These are phyloP conservation scores for Anadara kagoshimensis DNA, from an alignment of 1,140 invertebrate genomes.

Conservation along the genomic window DNA sequence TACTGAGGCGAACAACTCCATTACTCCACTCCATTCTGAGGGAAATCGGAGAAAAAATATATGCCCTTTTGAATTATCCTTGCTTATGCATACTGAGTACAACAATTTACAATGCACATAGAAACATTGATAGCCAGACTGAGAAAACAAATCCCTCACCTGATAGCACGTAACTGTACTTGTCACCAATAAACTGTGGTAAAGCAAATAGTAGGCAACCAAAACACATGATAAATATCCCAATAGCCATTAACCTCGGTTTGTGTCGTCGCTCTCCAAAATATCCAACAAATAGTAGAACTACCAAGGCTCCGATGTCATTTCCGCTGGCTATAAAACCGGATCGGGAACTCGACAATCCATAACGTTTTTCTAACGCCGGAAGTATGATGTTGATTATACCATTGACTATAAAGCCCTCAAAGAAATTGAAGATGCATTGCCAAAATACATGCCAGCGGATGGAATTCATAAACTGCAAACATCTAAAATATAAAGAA, in stretches of 20 bases:
- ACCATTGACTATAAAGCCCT: slow-evolving; percentile 89
- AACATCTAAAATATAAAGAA: slow-evolving; percentile 24
- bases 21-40: too few relatives aligned
- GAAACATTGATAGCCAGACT: too few relatives aligned
- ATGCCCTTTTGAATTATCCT: too few relatives aligned
- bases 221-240: slow-evolving; percentile 84
- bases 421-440: slow-evolving; percentile 50
- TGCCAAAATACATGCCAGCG: slow-evolving; percentile 53
- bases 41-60: too few relatives aligned
- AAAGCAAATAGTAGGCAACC: slow-evolving; percentile 92
- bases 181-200: slow-evolving; percentile 84
- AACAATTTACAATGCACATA: too few relatives aligned
- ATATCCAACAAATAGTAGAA: slow-evolving; percentile 87
- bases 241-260: slow-evolving; percentile 80
- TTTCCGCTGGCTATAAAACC: slow-evolving; percentile 86
- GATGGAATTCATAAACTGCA: slow-evolving; percentile 50
- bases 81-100: too few relatives aligned
- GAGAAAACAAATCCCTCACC: slow-evolving; percentile 23
- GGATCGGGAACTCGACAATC: slow-evolving; percentile 81
- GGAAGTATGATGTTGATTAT: slow-evolving; percentile 90
- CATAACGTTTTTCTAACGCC: slow-evolving; percentile 88
- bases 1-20: too few relatives aligned
- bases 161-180: slow-evolving; percentile 48
- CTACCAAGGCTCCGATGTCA: slow-evolving; percentile 85
- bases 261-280: slow-evolving; percentile 87